Evolutionary conservation across 2,888 invertebrate genomes (phyloP).

Genomic region (Cantharis nigra): DNA sequence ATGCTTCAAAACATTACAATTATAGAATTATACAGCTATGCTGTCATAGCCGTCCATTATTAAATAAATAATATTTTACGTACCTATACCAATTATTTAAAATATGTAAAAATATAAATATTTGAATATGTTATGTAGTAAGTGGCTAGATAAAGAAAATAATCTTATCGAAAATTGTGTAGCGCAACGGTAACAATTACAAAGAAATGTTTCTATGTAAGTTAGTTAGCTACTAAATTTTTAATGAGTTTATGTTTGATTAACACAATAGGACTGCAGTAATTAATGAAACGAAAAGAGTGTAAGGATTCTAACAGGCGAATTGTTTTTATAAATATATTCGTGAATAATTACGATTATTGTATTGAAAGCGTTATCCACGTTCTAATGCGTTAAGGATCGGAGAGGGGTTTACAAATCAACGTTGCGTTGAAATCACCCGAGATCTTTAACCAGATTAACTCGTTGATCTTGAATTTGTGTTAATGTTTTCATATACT

Average conservation of each 20-base stretch:
- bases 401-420: slow-evolving; percentile 15
- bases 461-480: not conserved
- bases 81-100: not conserved
- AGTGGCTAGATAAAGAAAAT: not conserved
- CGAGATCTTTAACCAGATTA: slow-evolving; percentile 12
- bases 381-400: slow-evolving; percentile 11
- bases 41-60: not conserved
- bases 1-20: not conserved
- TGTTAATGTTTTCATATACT: not conserved
- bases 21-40: not conserved
- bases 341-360: not conserved
- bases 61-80: not conserved
- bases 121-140: not conserved
- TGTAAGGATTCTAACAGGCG: not conserved
- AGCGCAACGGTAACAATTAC: not conserved
- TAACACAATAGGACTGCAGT: not conserved
- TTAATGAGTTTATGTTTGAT: not conserved
- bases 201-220: not conserved
- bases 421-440: slow-evolving; percentile 25
- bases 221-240: not conserved
- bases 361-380: not conserved
- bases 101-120: not conserved
- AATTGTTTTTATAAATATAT: not conserved
- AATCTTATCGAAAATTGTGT: not conserved
- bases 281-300: not conserved